Evolutionary conservation across 2,797 vertebrate species (phyloP), one percentile per base, ranked within the genome.

Genomic region (Anas acuta): DNA sequence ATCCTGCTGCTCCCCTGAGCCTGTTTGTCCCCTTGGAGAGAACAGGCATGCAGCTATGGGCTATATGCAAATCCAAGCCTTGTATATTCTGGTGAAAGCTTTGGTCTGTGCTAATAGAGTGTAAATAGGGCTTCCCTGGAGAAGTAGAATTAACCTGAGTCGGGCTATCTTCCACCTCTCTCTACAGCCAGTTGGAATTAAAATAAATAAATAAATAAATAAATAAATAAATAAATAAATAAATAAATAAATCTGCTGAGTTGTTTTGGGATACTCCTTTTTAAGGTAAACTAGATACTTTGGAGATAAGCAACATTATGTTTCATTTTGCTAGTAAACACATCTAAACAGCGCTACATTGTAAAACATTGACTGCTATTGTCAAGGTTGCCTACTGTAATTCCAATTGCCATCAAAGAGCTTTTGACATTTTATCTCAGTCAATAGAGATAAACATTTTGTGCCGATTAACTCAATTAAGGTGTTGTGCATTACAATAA

Each of bases 391-490:
- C 49, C 86, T 71, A 87, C 84, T 91, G 78, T 90, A 85, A 91
- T 89, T 92, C 72, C 84, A 91, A 67, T 53, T 84, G 82, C 70
- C 74, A 66, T 95, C 93, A 92, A 96, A 94, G 92, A 72, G 88
- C 83, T 95, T 96, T 95, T 87, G 90, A 92, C 77, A 57, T 90
- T 87, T 96, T 89, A 81, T 88, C 90, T 96, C 58, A 77, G 67
- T 89, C 70, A 80, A 81, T 56, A 49, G 87, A 83, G 87, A 84
- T 74, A 92, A 94, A 85, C 82, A 58, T 87, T 92, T 96, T 92
- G 78, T 77, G 72, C 37, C 49, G 72, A 94, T 94, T 90, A 92
- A 60, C 79, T 93, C 71, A 58, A 80, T 94, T 91, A 92, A 97
- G 96, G 95, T 72, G 88, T 93, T 77, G 45, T 81, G 65, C 47